phyloP scores from a whole-genome alignment of 2,797 vertebrate species.

The Podargus strigoides region DNA sequence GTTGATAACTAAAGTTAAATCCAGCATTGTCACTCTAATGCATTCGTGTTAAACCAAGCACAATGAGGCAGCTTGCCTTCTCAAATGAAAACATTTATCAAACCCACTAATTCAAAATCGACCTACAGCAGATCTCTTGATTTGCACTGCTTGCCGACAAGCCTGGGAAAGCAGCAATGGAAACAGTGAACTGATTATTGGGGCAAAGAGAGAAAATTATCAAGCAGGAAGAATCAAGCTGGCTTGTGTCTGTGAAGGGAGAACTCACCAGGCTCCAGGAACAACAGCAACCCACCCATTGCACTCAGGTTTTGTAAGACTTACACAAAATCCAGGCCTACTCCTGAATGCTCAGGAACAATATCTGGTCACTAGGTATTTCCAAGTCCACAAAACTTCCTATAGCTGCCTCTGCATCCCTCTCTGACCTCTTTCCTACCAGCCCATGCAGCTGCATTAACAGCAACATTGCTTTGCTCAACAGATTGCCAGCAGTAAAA shows the following conservation, averaged over 20 bases:
- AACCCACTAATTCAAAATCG: slow-evolving; percentile 14
- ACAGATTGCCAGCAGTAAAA: neutral
- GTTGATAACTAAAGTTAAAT: slow-evolving; percentile 60
- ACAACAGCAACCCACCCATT: accelerated
- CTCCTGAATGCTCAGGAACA: neutral
- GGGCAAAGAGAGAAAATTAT: neutral
- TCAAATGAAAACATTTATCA: slow-evolving; percentile 65
- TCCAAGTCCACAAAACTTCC: neutral
- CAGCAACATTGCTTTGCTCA: neutral
- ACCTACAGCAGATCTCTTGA: slow-evolving; percentile 24
- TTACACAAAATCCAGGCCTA: neutral
- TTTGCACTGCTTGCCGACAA: slow-evolving; percentile 21
- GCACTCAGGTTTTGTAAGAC: neutral
- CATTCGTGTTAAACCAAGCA: slow-evolving; percentile 11
- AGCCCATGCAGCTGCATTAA: neutral
- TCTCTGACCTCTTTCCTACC: neutral
- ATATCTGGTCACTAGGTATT: neutral
- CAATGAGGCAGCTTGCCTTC: slow-evolving; percentile 22
- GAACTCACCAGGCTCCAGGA: neutral
- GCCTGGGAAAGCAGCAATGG: neutral
- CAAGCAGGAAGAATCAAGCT: neutral
- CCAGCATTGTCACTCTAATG: slow-evolving; percentile 9
- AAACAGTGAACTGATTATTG: neutral
- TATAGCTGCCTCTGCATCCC: neutral
- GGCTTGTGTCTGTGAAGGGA: neutral